Conservation (phyloP, 2,888 invertebrate genomes). For the Ischnus inquisitorius region DNA sequence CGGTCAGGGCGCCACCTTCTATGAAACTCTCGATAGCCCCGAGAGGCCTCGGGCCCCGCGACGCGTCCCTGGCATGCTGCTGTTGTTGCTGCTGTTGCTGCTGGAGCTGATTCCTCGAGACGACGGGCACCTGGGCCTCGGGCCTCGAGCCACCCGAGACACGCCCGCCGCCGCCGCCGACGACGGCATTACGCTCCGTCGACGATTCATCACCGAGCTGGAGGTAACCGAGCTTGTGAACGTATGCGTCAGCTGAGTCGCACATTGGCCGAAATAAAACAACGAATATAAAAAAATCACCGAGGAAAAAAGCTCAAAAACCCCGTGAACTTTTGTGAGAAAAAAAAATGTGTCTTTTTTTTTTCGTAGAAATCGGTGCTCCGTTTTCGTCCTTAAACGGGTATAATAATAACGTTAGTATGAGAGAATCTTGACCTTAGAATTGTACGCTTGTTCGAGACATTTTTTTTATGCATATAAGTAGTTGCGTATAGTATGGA, state of each 20-base stretch:
- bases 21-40: constrained; percentile 90
- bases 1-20: constrained; percentile 80
- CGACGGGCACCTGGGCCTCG: constrained; percentile 83
- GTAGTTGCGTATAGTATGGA: background rate
- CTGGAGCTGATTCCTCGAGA: constrained; percentile 71
- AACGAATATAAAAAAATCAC: background rate
- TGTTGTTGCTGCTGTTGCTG: constrained; percentile 55
- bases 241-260: constrained; percentile 83
- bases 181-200: constrained; percentile 65
- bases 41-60: constrained; percentile 86
- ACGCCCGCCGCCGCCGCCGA: constrained; percentile 62
- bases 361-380: background rate
- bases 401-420: background rate
- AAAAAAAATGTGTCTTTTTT: background rate
- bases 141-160: constrained; percentile 80
- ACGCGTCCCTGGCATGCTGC: constrained; percentile 66
- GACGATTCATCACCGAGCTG: constrained; percentile 81
- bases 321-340: background rate
- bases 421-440: background rate
- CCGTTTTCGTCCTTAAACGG: constrained; percentile 3
- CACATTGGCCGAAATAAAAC: constrained; percentile 80
- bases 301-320: background rate
- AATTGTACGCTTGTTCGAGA: background rate
- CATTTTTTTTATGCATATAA: background rate
- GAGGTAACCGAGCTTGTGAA: constrained; percentile 83